Base-by-base conservation (phyloP, 53 echinoderm and acorn worm genomes). In the Hippasteria phrygiana region DNA sequence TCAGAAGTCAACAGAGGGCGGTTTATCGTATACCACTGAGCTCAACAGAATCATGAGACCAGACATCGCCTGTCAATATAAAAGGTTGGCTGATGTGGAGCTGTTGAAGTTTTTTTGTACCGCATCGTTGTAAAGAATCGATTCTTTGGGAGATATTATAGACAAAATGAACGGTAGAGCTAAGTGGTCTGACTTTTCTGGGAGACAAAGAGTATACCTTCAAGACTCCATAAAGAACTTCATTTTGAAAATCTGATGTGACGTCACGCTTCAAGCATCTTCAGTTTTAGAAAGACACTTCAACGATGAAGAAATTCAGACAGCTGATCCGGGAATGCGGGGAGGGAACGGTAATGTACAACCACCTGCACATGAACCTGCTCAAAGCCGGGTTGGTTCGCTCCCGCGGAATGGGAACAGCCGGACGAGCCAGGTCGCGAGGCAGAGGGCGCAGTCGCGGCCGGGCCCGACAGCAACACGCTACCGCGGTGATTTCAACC, bases 301-400 rank as follows among this genome's bases (percentile, higher is more conserved):
- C 26, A 20, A 22, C 55, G 24, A 90, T 90, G 90, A 90, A 90
- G 74, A 90, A 90, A 73, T 90, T 90, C 50, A 55, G 90, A 14
- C 90, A 90, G 73, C 82, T 90, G 41, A 90, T 90, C 59, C 81
- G 90, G 5, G 90, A 90, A 43, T 80, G 80, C 62, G 90, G 90
- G 81, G 90, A 90, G 46, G 90, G 82, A 22, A 90, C 90, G 47
- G 90, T 75, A 18, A 90, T 90, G 90, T 90, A 90, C 66, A 90
- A 90, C 43, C 90, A 90, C 63, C 82, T 90, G 11, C 90, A 90
- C 43, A 90, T 90, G 90, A 90, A 90, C 73, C 37, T 90, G 24
- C 90, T 90, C 1, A 90, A 90, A 47, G 90, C 82, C 17, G 82
- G 90, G 2, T 42, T 90, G 55, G 90, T 90, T n/a, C 90, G 90